These are phyloP conservation scores for Lasioglossum albipes DNA, from an alignment of 1,140 invertebrate species.

Conservation along the genomic window DNA sequence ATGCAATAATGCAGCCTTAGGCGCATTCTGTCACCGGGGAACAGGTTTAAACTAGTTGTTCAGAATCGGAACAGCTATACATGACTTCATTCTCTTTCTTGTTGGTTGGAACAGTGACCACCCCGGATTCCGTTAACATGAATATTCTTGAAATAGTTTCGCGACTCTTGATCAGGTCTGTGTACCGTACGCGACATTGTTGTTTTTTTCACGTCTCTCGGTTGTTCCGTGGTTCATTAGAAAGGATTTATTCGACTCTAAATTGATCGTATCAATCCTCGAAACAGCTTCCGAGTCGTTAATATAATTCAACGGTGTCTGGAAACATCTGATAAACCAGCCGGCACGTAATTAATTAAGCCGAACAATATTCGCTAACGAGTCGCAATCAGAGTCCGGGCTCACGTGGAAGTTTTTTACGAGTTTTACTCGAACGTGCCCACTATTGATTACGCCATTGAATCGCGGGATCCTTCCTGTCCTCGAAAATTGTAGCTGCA, in stretches of 20 bases:
- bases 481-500: too few relatives aligned
- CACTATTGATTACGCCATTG: background rate
- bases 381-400: background rate
- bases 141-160: background rate
- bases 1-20: background rate
- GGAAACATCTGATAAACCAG: background rate
- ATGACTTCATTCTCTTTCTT: background rate
- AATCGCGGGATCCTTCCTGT: background rate
- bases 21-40: background rate
- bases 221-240: background rate
- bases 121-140: background rate
- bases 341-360: conserved; percentile 7
- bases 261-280: background rate
- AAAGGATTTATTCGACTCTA: background rate
- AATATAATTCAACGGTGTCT: background rate
- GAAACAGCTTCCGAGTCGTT: background rate
- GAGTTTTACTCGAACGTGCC: background rate
- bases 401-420: background rate
- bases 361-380: background rate
- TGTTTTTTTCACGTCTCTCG: too few relatives aligned
- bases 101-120: background rate
- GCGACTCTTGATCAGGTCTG: background rate
- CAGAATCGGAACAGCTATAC: background rate
- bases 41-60: conserved; percentile 20
- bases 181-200: background rate